These are phyloP conservation scores for Porites divaricata DNA, from an alignment of 92 coral and sea anemone species.

Conservation along the genomic window DNA sequence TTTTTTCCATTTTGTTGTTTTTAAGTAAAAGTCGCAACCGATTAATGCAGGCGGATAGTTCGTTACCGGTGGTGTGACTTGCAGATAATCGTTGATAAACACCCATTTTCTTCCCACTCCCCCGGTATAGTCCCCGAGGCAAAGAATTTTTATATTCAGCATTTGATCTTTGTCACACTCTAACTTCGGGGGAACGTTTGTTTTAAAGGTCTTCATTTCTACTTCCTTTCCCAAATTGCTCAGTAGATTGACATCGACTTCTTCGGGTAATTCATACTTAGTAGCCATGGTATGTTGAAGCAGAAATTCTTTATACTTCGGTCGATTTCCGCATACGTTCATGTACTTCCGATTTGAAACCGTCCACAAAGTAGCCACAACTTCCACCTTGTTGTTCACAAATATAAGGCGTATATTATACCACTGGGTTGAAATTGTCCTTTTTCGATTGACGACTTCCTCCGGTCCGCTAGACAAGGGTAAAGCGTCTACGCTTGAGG, in stretches of 20 bases:
- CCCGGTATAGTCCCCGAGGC: conserved; percentile 63
- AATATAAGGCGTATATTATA: too few species aligned
- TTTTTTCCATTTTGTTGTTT: conserved; percentile 2
- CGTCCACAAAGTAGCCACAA: background rate
- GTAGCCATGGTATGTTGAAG: background rate
- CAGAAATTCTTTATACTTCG: too few species aligned
- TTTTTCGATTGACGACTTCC: background rate
- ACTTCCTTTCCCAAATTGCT: conserved; percentile 39
- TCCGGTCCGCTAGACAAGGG: too few species aligned
- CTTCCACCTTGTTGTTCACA: background rate
- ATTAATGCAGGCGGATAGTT: background rate
- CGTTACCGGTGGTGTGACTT: conserved; percentile 26
- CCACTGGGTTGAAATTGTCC: background rate
- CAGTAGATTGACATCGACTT: conserved; percentile 12
- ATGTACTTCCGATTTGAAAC: background rate
- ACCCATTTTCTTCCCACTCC: conserved; percentile 40
- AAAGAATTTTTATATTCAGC: conserved; percentile 29
- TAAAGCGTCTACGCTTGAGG: too few species aligned
- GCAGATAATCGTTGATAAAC: conserved; percentile 57
- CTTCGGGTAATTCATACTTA: conserved; percentile 48
- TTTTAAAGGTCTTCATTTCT: conserved; percentile 50
- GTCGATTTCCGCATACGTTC: too few species aligned
- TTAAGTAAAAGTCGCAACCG: conserved; percentile 29
- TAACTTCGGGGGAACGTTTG: conserved; percentile 31
- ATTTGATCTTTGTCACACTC: background rate